Percentiles rank a stretch among this genome's conserved stretches.
Evolutionary conservation across 2,888 invertebrate genomes (phyloP).

Genomic region (Linnaemya vulpina): DNA sequence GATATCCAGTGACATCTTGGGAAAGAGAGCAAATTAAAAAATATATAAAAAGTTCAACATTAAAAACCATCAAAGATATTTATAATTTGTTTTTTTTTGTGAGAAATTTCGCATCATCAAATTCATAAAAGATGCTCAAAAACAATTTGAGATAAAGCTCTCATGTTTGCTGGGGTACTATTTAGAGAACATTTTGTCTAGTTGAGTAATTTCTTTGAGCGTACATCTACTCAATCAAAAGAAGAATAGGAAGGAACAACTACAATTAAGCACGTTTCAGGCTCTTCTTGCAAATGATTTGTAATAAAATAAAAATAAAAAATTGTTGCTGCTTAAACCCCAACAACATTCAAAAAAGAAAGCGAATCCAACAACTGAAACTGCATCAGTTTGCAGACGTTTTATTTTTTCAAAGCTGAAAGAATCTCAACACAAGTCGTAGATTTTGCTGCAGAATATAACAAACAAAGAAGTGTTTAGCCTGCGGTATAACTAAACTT

Average conservation of each 20-base stretch:
- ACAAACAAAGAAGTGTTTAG: background rate
- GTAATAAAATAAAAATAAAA: background rate
- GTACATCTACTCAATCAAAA: slow-evolving; percentile 3
- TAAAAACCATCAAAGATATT: no score
- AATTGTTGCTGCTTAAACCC: background rate
- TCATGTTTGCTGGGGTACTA: no score
- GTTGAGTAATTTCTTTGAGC: slow-evolving; percentile 14
- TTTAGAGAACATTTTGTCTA: background rate
- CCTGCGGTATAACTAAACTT: slow-evolving; percentile 48
- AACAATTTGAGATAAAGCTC: background rate
- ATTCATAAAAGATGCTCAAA: no score
- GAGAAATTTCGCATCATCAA: no score
- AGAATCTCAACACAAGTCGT: background rate
- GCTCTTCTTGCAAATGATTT: slow-evolving; percentile 21
- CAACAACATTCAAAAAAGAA: background rate
- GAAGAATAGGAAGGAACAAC: slow-evolving; percentile 25
- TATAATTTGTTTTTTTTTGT: no score
- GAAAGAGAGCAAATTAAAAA: no score
- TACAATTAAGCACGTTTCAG: slow-evolving; percentile 63
- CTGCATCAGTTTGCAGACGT: background rate
- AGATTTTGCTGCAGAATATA: slow-evolving; percentile 8
- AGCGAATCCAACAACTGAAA: background rate
- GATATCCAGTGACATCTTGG: no score
- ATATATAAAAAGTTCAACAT: no score
- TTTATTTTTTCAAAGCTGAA: background rate